phyloP scores from a whole-genome alignment of 2,888 invertebrate species.

The Leptopilina myrica region DNA sequence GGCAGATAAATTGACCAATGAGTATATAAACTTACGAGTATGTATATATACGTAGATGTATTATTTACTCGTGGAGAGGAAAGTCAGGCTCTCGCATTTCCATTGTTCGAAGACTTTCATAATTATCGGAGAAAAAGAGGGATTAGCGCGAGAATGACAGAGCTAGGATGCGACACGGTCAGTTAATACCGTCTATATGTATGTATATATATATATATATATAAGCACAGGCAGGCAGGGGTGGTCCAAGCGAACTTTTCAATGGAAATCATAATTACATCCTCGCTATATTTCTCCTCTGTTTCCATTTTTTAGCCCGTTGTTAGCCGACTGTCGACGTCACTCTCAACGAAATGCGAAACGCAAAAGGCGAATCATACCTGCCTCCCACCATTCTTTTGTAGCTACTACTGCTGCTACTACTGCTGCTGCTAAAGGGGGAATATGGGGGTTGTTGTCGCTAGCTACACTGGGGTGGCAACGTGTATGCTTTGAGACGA shows the following conservation, averaged over 20 bases:
- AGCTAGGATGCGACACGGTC: constrained; percentile 26
- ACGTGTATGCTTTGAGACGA: constrained; percentile 55
- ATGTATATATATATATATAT: no score
- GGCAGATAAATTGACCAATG: constrained; percentile 19
- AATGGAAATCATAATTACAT: constrained; percentile 40
- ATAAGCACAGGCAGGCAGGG: neutral
- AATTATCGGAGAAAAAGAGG: constrained; percentile 39
- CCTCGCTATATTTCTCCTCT: constrained; percentile 35
- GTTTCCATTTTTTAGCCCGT: constrained; percentile 34
- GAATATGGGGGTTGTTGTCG: constrained; percentile 55
- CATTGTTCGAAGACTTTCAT: constrained; percentile 39
- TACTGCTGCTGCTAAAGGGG: neutral
- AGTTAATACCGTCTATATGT: constrained; percentile 8
- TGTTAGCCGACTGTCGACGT: constrained; percentile 32
- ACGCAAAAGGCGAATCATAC: constrained; percentile 32
- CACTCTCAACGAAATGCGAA: constrained; percentile 37
- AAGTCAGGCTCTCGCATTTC: constrained; percentile 32
- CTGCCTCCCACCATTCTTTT: constrained; percentile 16
- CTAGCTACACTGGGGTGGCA: constrained; percentile 48
- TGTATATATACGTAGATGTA: constrained; percentile 1
- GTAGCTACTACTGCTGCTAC: constrained; percentile 10
- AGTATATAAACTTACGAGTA: constrained; percentile 16
- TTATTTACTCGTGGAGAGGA: constrained; percentile 16
- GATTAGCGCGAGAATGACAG: constrained; percentile 7
- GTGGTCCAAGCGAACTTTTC: constrained; percentile 37